Percentiles rank a stretch among this genome's conserved stretches.
Evolutionary conservation across 30 jellyfish, hydroid and myxozoan species (phyloP).

Genomic region (Turritopsis rubra): DNA sequence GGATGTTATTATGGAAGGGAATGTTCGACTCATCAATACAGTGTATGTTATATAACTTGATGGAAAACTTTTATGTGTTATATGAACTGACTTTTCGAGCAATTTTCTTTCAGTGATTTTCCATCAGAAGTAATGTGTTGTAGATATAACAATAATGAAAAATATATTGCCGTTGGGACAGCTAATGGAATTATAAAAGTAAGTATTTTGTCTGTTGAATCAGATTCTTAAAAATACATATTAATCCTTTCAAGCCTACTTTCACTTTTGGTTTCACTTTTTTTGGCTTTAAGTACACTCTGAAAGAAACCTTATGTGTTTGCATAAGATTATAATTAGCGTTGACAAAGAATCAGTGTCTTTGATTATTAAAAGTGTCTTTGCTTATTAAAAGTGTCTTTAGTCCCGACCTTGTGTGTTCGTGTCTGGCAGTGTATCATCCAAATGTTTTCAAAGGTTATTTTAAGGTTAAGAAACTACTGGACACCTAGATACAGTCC

Average conservation of each 20-base stretch:
- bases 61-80: not conserved
- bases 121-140: constrained; percentile 78
- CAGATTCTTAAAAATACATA: not conserved
- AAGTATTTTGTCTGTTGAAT: not conserved
- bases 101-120: constrained; percentile 43
- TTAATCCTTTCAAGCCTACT: too few species aligned
- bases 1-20: not conserved
- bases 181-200: constrained; percentile 82
- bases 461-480: too few species aligned
- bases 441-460: too few species aligned
- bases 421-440: too few species aligned
- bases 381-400: too few species aligned
- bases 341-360: too few species aligned
- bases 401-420: too few species aligned
- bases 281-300: too few species aligned
- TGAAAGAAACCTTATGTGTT: too few species aligned
- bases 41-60: not conserved
- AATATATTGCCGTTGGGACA: constrained; percentile 52
- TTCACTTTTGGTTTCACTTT: not conserved
- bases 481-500: too few species aligned
- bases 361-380: too few species aligned
- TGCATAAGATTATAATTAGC: too few species aligned
- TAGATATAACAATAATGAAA: constrained; percentile 57
- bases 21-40: not conserved
- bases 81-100: not conserved